Conservation (phyloP, 2,888 invertebrate species). For the Bombylius discolor region DNA sequence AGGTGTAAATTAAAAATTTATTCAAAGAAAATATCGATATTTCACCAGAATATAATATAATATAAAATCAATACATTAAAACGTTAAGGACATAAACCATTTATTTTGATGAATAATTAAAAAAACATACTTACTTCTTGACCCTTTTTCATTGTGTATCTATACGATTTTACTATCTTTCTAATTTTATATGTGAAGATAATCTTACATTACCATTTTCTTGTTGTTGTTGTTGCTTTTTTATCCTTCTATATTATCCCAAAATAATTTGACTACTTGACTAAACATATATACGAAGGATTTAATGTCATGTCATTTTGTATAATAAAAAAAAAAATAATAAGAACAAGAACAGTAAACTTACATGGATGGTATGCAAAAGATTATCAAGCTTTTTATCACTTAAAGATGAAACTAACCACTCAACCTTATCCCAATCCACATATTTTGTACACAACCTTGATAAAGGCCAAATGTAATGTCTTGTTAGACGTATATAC, state of each 20-base stretch:
- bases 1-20: too few relatives aligned
- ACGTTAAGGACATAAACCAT: slow-evolving; percentile 1
- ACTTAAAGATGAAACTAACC: slow-evolving; percentile 1
- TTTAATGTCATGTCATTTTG: too few relatives aligned
- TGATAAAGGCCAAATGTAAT: not conserved
- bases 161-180: too few relatives aligned
- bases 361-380: not conserved
- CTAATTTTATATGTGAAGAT: too few relatives aligned
- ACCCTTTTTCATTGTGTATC: slow-evolving; percentile 2
- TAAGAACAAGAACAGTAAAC: not conserved
- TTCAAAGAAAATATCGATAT: too few relatives aligned
- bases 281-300: too few relatives aligned
- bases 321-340: not conserved
- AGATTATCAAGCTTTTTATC: slow-evolving; percentile 4
- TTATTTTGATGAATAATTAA: slow-evolving; percentile 14
- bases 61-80: not conserved
- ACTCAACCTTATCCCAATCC: not conserved
- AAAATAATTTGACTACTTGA: too few relatives aligned
- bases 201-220: too few relatives aligned
- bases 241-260: too few relatives aligned
- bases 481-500: too few relatives aligned
- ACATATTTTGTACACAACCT: not conserved
- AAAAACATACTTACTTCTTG: slow-evolving; percentile 4
- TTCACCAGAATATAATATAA: too few relatives aligned
- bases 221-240: too few relatives aligned